These are phyloP conservation scores for Ornithoptera alexandrae DNA, from an alignment of 2,888 invertebrate species.

Conservation along the genomic window DNA sequence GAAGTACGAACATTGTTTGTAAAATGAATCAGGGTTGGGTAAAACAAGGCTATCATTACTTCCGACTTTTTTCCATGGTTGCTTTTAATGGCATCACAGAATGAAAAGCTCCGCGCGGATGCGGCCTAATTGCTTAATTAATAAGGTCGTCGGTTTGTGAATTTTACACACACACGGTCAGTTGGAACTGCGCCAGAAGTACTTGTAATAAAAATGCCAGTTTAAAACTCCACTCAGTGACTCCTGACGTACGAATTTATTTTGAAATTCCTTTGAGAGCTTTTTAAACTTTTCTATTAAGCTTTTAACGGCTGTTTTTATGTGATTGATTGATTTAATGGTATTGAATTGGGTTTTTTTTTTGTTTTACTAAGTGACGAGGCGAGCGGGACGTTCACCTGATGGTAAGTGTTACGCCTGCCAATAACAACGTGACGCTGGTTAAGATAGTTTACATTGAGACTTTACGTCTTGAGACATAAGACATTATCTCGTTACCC, in stretches of 20 bases:
- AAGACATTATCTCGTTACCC: no score
- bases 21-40: slow-evolving; percentile 48
- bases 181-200: slow-evolving; percentile 64
- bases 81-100: slow-evolving; percentile 56
- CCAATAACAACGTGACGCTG: no score
- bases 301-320: not conserved
- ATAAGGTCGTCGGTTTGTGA: slow-evolving; percentile 60
- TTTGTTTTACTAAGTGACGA: no score
- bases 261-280: slow-evolving; percentile 9
- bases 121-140: slow-evolving; percentile 76
- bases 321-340: no score
- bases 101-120: slow-evolving; percentile 68
- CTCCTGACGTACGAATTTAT: slow-evolving; percentile 24
- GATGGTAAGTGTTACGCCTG: no score
- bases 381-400: no score
- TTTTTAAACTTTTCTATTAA: slow-evolving; percentile 11
- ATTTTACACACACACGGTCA: slow-evolving; percentile 57
- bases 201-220: slow-evolving; percentile 55
- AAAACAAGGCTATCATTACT: slow-evolving; percentile 49
- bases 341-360: no score
- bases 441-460: no score
- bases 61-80: slow-evolving; percentile 44
- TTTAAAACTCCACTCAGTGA: slow-evolving; percentile 27
- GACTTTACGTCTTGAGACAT: no score
- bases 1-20: slow-evolving; percentile 48